Base-by-base conservation (phyloP, 1,140 invertebrate genomes). In the Ceratoteleas bidentatus region DNA sequence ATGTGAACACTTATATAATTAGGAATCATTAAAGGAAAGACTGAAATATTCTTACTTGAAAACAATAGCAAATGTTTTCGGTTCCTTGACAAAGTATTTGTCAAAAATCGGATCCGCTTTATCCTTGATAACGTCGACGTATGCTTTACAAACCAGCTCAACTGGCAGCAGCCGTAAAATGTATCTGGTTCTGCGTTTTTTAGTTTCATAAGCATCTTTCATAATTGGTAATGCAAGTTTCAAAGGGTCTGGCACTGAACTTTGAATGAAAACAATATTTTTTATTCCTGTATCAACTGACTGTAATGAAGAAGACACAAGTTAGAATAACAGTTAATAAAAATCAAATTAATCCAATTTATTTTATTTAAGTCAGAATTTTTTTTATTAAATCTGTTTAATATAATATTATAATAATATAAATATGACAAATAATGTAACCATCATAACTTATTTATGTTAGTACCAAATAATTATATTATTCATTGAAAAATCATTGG, bases 211-310 rank as follows among this genome's bases (percentile, higher is more conserved):
- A 58, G 97, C 92, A 87, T 97, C 95, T 83, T 94, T 92, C 14
- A 97, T 90, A 79, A 98, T 96, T 68, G 92, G 90, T 34, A 93
- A 89, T 0, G 94, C 94, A 8, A 98, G 76, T 69, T 94, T 90
- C 70, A 94, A 92, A 24, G 96, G 96, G 92, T 96, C 93, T 40
- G 93, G 91, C 57, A 97, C 85, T 15, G 93, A 95, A 6, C 95
- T 95, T 85, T 93, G 94, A 65, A 98, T 97, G 88, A 98, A 98
- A 61, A 98, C 89, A 77, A 95, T 93, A 89, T 97, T 97, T 54
- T 94, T 96, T 0, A 95, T 95, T 64, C 95, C 95, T 6, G 96
- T 96, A 52, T 96, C 94, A 13, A 96, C 93, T 54, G 91, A 90
- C 90, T 94, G 87, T 73, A 93, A 93, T 47, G 3, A n/a, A 13